Base-by-base conservation (phyloP, 2,797 vertebrate species). In the Columba guinea region DNA sequence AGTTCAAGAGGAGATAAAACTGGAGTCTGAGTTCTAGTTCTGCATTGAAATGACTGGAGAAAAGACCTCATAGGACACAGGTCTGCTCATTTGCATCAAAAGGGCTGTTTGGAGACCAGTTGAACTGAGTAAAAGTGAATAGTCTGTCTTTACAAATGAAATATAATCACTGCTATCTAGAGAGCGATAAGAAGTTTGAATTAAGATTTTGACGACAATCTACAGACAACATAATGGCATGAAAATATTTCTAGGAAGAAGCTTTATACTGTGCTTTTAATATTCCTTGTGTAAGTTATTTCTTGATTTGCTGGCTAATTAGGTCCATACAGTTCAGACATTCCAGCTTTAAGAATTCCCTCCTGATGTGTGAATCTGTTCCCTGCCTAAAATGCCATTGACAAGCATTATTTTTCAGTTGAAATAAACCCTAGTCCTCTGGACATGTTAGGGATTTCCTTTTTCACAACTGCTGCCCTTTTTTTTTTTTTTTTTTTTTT, bases 291-390 rank as follows among this genome's bases (percentile, higher is more conserved):
- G 4, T 28, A 74, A 82, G 28, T 58, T 87, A 41, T 32, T 88
- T 82, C 44, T 93, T 76, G n/a, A 82, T 39, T 37, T 84, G 32
- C 52, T 71, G 83, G 39, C 73, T 91, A 74, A 90, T 93, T 79
- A 89, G 52, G 55, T 84, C 70, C 24, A 13, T 81, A 52, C 51
- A 82, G 5, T 78, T 92, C 67, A 71, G 59, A 28, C 53, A 62
- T 51, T 26, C 11, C 34, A 56, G 63, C 64, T 90, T 84, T 51
- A 70, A 91, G 84, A 93, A 87, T 94, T 95, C 77, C 35, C 52
- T 91, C 39, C 63, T 65, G 52, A 87, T 84, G 35, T 19, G 63
- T 93, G 65, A 88, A 65, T 82, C 52, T 86, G 19, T 89, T 94
- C 70, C 23, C 19, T 35, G 67, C 55, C 52, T 74, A 76, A 95